Evolutionary conservation across 2,797 vertebrate genomes (phyloP).

Genomic region (Enoplosus armatus): DNA sequence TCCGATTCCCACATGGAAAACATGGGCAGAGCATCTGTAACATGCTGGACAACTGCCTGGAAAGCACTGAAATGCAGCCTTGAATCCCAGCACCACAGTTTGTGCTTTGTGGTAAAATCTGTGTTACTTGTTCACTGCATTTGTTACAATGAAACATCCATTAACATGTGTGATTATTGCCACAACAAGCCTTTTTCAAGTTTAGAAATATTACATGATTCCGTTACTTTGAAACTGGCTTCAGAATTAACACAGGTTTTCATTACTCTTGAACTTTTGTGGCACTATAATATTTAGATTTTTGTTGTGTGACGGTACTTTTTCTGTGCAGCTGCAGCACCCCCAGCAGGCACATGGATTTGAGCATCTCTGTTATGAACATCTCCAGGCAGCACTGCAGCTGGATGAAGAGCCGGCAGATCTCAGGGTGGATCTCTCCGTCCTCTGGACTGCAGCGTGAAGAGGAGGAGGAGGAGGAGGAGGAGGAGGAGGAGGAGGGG

Average conservation of each 20-base stretch:
- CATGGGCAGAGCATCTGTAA: too few species aligned
- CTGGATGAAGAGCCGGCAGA: constrained; percentile 97
- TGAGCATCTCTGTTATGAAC: constrained; percentile 99
- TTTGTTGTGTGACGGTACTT: constrained; percentile 82
- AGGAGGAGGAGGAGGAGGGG: background rate
- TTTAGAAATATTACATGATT: background rate
- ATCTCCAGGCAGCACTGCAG: constrained; percentile 99
- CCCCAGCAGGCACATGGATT: constrained; percentile 96
- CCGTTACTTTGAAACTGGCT: background rate
- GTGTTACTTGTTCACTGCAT: too few species aligned
- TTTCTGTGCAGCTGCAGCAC: constrained; percentile 97
- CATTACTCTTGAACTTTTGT: background rate
- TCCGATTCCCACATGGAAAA: too few species aligned
- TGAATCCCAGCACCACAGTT: background rate
- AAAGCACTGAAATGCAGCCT: background rate
- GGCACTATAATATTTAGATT: too few species aligned
- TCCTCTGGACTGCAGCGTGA: constrained; percentile 90
- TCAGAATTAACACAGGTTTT: background rate
- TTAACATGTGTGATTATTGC: too few species aligned
- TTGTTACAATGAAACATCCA: too few species aligned
- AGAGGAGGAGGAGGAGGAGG: background rate
- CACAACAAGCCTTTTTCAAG: too few species aligned
- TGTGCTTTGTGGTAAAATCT: too few species aligned
- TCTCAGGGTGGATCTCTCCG: constrained; percentile 97
- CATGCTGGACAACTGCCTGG: background rate